Evolutionary conservation across 2,888 invertebrate species (phyloP).

Genomic region (Machimus rusticus): DNA sequence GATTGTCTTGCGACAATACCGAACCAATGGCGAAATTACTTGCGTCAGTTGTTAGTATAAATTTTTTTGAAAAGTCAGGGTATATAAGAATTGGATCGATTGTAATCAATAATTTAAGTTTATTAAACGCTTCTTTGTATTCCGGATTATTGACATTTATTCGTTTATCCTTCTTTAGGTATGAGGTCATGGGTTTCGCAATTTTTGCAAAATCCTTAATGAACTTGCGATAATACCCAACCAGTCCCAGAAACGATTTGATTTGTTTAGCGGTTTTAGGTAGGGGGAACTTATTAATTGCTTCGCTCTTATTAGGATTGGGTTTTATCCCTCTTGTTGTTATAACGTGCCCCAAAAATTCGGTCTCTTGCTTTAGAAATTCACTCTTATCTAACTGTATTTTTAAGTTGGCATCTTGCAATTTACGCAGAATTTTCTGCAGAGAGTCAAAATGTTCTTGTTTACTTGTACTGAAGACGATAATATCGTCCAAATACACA

Average conservation of each 20-base stretch:
- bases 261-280: constrained; percentile 44
- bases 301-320: constrained; percentile 36
- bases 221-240: constrained; percentile 32
- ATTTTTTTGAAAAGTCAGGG: constrained; percentile 14
- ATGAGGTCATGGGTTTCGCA: constrained; percentile 11
- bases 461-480: neutral
- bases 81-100: constrained; percentile 9
- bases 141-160: constrained; percentile 24
- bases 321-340: neutral
- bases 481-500: neutral
- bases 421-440: neutral
- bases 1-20: constrained; percentile 3
- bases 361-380: neutral
- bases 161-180: constrained; percentile 38
- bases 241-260: constrained; percentile 41
- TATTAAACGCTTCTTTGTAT: neutral
- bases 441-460: neutral
- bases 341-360: constrained; percentile 5
- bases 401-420: constrained; percentile 1
- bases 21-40: neutral
- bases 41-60: neutral
- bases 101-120: neutral
- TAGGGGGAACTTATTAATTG: constrained; percentile 43
- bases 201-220: constrained; percentile 33
- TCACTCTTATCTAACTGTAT: constrained; percentile 1